Evolutionary conservation across 2,888 invertebrate species (phyloP), one percentile per base, ranked within the genome.

Genomic region (Chymomyza procnemis): DNA sequence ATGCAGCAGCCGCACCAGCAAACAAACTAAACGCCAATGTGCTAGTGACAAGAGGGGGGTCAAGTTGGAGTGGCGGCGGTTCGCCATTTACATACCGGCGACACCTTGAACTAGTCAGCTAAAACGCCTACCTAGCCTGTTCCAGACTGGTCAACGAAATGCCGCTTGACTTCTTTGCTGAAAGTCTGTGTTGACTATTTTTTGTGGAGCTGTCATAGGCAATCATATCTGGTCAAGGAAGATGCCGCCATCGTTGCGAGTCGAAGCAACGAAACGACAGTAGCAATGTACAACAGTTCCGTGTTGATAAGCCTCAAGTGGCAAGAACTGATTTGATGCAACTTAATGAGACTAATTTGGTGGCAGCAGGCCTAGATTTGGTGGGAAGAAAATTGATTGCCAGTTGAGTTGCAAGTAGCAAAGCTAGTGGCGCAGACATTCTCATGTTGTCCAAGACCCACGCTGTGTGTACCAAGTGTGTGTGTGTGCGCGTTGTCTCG

Each of bases 341-440:
- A 67, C 66, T 82, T 84, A 84, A 84, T 84, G 83, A 84, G 86
- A 70, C 73, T 60, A 85, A 84, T 84, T 83, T 81, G 71, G 66
- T 64, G 30, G 71, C 60, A 52, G 61, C 74, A 54, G 18, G 34
- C 54, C n/a, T 12, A 41, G 54, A 18, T 47, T 46, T 54, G 55
- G 62, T 62, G 55, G 62, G 41, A 62, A 62, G 62, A 54, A 62
- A 46, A 62, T 62, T 62, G 62, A 62, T 57, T 64, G 57, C 34
- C 50, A 64, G 65, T 71, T 48, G 59, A 22, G 74, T 66, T 69
- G 66, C 72, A 71, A 69, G 74, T 30, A 26, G 26, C 26, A 6
- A n/a, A 12, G 50, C 57, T n/a, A 63, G 34, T 71, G 79, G 73
- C 73, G 8, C 8, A 41, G 34, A 41, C 34, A 12, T 19, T 9